Conservation (phyloP, 2,888 invertebrate species). For the Lobophora halterata region DNA sequence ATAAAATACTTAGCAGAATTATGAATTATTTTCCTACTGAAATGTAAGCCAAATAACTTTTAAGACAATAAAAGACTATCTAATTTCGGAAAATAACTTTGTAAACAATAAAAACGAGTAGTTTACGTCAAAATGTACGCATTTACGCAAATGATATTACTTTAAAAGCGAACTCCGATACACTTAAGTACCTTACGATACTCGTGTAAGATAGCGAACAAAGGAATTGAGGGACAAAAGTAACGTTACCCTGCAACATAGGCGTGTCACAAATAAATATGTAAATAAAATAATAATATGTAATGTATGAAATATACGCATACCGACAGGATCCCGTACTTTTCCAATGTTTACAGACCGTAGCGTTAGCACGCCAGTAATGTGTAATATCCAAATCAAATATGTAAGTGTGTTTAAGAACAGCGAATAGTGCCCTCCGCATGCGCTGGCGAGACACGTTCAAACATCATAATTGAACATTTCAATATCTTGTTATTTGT, state of each 20-base stretch:
- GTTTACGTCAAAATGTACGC: not conserved
- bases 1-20: too few relatives aligned
- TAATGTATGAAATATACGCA: not conserved
- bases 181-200: conserved; percentile 6
- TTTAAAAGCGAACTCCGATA: conserved; percentile 3
- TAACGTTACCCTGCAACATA: conserved; percentile 21
- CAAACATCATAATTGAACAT: conserved; percentile 21
- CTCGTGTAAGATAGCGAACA: conserved; percentile 18
- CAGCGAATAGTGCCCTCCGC: conserved; percentile 44
- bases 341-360: conserved; percentile 70
- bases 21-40: too few relatives aligned
- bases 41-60: too few relatives aligned
- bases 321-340: conserved; percentile 49
- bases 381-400: conserved; percentile 63
- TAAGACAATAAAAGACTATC: too few relatives aligned
- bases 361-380: conserved; percentile 46
- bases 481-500: not conserved
- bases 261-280: conserved; percentile 2
- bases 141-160: conserved; percentile 4
- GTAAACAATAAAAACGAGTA: too few relatives aligned
- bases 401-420: conserved; percentile 55
- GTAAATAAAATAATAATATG: not conserved
- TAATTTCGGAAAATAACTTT: too few relatives aligned
- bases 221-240: conserved; percentile 22
- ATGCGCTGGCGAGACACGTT: conserved; percentile 45